Conservation (phyloP, 2,113 vertebrate species). For the Eublepharis macularius region DNA sequence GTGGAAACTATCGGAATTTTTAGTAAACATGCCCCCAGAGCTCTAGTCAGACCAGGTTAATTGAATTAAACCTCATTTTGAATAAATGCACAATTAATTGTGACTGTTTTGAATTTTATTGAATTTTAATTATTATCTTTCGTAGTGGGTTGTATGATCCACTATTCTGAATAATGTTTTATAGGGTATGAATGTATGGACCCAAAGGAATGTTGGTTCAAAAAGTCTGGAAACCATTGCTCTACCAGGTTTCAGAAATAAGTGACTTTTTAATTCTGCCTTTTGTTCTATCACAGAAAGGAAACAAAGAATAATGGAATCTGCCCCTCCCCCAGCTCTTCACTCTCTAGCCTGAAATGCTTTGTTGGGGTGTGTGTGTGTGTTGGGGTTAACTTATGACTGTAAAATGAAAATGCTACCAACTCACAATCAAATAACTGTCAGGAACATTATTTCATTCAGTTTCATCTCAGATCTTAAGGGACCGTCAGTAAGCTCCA, state of each 20-base stretch:
- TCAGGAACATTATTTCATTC: slow-evolving; percentile 74
- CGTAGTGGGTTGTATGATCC: too few relatives aligned
- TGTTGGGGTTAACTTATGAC: slow-evolving; percentile 71
- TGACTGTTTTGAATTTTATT: too few relatives aligned
- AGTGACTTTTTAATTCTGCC: slow-evolving; percentile 44
- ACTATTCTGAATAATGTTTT: too few relatives aligned
- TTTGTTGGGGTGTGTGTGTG: slow-evolving; percentile 61
- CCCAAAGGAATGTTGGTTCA: too few relatives aligned
- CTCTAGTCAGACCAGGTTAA: too few relatives aligned
- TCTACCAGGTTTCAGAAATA: slow-evolving; percentile 29
- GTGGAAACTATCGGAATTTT: too few relatives aligned
- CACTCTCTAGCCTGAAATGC: slow-evolving; percentile 54
- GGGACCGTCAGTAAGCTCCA: slow-evolving; percentile 70
- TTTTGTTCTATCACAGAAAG: slow-evolving; percentile 60
- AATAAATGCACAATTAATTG: too few relatives aligned
- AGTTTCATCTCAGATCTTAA: slow-evolving; percentile 69
- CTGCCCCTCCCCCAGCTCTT: slow-evolving; percentile 34
- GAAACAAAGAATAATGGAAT: slow-evolving; percentile 60
- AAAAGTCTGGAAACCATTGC: too few relatives aligned
- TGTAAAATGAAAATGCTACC: slow-evolving; percentile 72
- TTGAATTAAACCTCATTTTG: too few relatives aligned
- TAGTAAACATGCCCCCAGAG: too few relatives aligned
- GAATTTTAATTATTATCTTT: too few relatives aligned
- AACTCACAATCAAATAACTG: slow-evolving; percentile 73
- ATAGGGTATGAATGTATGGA: too few relatives aligned